phyloP scores from a whole-genome alignment of 2,888 invertebrate species.

The Dasypogon diadema region DNA sequence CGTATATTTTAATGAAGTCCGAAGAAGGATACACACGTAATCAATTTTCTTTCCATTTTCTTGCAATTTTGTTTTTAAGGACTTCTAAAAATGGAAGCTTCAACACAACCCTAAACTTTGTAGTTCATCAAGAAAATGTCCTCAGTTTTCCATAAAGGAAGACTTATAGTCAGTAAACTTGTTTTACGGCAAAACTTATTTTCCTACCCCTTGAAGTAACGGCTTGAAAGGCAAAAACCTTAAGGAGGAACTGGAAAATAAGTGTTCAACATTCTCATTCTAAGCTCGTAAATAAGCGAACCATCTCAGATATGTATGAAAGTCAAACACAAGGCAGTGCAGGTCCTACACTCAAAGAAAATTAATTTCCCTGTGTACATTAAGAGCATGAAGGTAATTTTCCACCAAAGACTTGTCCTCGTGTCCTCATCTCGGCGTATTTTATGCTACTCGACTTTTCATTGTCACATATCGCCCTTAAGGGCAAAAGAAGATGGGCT shows the following conservation, averaged over 20 bases:
- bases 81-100: background rate
- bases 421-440: constrained; percentile 2
- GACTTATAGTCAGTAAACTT: constrained; percentile 27
- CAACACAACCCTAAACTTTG: background rate
- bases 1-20: no score
- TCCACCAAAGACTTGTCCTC: constrained; percentile 22
- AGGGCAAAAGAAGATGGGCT: constrained; percentile 22
- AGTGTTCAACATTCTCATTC: background rate
- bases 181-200: constrained; percentile 47
- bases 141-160: background rate
- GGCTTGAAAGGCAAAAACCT: constrained; percentile 16
- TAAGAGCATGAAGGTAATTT: constrained; percentile 43
- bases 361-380: constrained; percentile 46
- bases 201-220: constrained; percentile 29
- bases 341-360: constrained; percentile 42
- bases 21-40: background rate
- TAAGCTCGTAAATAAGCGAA: constrained; percentile 35
- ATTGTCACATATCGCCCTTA: constrained; percentile 39
- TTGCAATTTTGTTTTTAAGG: background rate
- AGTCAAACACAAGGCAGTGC: constrained; percentile 31
- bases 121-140: constrained; percentile 1
- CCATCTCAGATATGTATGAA: constrained; percentile 49
- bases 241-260: background rate
- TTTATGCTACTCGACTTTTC: constrained; percentile 14
- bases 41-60: background rate